These are phyloP conservation scores for Cinclus cinclus DNA, from an alignment of 2,113 vertebrate species.

Conservation along the genomic window DNA sequence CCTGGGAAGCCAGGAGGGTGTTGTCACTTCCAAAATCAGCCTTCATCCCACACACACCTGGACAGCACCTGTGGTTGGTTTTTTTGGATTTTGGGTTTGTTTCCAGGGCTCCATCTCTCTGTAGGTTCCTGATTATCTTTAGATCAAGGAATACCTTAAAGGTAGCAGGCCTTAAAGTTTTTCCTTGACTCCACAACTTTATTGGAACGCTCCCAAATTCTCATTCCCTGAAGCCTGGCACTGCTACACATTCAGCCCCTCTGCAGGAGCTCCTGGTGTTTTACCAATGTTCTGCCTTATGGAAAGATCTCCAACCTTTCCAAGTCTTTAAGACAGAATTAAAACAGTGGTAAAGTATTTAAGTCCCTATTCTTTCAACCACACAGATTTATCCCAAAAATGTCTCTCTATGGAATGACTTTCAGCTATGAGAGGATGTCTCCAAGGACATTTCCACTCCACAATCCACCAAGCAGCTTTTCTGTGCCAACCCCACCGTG, in stretches of 20 bases:
- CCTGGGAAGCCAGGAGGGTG: neutral
- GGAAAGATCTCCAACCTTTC: neutral
- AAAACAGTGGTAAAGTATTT: neutral
- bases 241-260: neutral
- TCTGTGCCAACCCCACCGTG: fast-evolving
- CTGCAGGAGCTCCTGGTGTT: neutral
- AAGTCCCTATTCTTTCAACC: neutral
- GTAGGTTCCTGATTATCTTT: neutral
- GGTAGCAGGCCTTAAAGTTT: neutral
- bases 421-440: neutral
- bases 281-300: neutral
- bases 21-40: neutral
- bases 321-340: neutral
- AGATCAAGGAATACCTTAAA: neutral
- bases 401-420: neutral
- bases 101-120: neutral
- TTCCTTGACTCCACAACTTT: neutral
- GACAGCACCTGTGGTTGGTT: neutral
- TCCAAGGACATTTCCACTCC: neutral
- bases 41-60: neutral
- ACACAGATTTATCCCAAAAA: neutral
- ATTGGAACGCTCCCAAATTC: neutral
- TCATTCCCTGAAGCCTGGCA: neutral
- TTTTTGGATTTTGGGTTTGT: neutral
- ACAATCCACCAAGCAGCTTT: neutral